Base-by-base conservation (phyloP, 2,888 invertebrate genomes). In the Ramazzottius varieornatus region DNA sequence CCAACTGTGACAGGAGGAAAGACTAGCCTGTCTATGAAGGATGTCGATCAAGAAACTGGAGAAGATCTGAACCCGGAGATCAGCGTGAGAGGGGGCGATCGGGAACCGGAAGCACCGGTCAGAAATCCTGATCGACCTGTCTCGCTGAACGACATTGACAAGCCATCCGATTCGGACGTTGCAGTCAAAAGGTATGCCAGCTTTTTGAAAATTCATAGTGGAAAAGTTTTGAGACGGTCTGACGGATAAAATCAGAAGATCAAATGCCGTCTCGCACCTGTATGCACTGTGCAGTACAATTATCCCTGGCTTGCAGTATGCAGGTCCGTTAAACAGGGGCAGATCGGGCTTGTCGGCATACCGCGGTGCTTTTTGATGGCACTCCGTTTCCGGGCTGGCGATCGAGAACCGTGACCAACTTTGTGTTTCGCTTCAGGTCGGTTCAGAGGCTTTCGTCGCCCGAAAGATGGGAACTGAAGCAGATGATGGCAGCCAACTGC, bases 401-500 rank as follows among this genome's bases (percentile, higher is more conserved):
- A n/a, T n/a, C n/a, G n/a, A n/a, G n/a, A n/a, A n/a, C n/a, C n/a
- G n/a, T n/a, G n/a, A n/a, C n/a, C n/a, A n/a, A n/a, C n/a, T n/a
- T n/a, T n/a, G n/a, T n/a, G n/a, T n/a, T n/a, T n/a, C n/a, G n/a
- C n/a, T n/a, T n/a, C n/a, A n/a, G n/a, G n/a, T 16, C 54, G 29
- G 88, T 90, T 65, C 88, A 91, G 34, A 81, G 92, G 68, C 85
- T 96, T 68, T 92, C 93, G 0, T 93, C 93, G 64, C 96, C 94
- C 0, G 96, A 98, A 76, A 74, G 78, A 65, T 96, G 94, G 94
- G 96, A 96, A 78, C 86, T 93, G 69, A 91, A 93, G 73, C 94
- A 93, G 78, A 89, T 94, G 91, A 84, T 88, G 70, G 86, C 89
- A 8, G 92, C 91, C 0, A 88, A 86, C 33, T 88, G 88, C 46